phyloP scores from a whole-genome alignment of 2,113 vertebrate species.

The Actenoides hombroni region DNA sequence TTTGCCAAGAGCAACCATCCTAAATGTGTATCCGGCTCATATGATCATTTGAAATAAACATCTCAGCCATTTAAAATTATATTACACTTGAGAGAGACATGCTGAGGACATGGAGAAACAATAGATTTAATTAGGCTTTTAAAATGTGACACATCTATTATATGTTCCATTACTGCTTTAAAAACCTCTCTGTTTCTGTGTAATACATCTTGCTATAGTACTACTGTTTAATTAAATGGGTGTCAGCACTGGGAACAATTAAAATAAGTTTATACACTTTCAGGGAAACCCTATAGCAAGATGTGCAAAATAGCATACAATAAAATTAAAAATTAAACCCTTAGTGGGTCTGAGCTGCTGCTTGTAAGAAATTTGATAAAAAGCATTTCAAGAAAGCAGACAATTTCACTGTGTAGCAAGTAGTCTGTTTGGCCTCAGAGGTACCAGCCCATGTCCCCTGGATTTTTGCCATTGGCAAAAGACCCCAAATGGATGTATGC shows the following conservation, averaged over 20 bases:
- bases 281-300: constrained; percentile 52
- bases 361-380: background rate
- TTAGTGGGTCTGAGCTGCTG: constrained; percentile 6
- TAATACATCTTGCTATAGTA: constrained; percentile 42
- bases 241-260: constrained; percentile 60
- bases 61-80: background rate
- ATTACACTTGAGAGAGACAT: constrained; percentile 43
- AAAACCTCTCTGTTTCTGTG: constrained; percentile 16
- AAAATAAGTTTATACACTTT: constrained; percentile 51
- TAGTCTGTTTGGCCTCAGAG: background rate
- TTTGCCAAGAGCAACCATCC: background rate
- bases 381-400: constrained; percentile 4
- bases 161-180: constrained; percentile 32
- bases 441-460: background rate
- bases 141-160: constrained; percentile 52
- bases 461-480: background rate
- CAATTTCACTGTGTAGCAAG: background rate
- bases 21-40: background rate
- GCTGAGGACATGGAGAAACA: constrained; percentile 47
- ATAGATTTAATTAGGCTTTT: constrained; percentile 64
- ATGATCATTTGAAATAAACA: constrained; percentile 20
- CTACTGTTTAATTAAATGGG: constrained; percentile 56
- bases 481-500: background rate
- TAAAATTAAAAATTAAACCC: constrained; percentile 40
- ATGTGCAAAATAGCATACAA: constrained; percentile 33